phyloP scores from a whole-genome alignment of 2,113 vertebrate genomes.

The Tupaia chinensis region DNA sequence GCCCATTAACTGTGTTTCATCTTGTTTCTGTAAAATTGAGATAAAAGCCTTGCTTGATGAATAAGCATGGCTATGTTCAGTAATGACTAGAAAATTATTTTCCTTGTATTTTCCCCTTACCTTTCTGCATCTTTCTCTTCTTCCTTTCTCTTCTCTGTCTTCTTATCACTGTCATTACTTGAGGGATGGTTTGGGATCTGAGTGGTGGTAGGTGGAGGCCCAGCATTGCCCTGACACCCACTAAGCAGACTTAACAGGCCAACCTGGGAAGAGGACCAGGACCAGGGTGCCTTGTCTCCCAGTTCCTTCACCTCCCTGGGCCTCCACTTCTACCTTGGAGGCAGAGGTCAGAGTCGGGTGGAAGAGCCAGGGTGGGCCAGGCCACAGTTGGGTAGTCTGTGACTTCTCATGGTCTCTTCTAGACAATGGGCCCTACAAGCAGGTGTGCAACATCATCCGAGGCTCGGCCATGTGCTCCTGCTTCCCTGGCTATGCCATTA shows the following conservation, averaged over 20 bases:
- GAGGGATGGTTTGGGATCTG: not conserved
- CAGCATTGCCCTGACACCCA: not conserved
- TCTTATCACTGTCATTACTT: not conserved
- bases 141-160: not conserved
- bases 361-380: not conserved
- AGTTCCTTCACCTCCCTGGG: not conserved
- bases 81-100: rapidly evolving
- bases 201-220: not conserved
- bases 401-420: not conserved
- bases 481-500: slow-evolving; percentile 91
- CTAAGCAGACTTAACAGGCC: rapidly evolving
- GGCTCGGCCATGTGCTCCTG: slow-evolving; percentile 91
- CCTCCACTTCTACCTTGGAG: too few species aligned
- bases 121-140: not conserved
- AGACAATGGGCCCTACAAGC: slow-evolving; percentile 93
- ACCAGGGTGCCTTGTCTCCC: not conserved
- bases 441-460: slow-evolving; percentile 86
- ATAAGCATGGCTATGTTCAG: too few species aligned
- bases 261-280: not conserved
- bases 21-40: not conserved
- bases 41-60: rapidly evolving
- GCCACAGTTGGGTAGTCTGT: not conserved
- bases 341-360: not conserved
- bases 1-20: not conserved
- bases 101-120: not conserved